Conservation (phyloP, 2,888 invertebrate species). For the Pimpla rufipes region DNA sequence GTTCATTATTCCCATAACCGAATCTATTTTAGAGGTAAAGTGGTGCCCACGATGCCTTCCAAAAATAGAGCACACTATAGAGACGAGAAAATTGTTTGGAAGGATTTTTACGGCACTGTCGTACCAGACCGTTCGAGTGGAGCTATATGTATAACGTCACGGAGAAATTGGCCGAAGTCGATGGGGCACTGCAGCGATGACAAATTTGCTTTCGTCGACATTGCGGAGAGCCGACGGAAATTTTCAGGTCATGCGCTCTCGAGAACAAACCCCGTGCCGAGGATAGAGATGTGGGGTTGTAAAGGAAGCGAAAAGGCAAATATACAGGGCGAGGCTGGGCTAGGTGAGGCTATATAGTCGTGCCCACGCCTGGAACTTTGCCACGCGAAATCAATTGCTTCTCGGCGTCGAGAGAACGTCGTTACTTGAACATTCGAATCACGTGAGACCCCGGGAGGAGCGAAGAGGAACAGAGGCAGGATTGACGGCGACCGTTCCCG, state of each 20-base stretch:
- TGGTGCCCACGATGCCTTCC: conserved; percentile 7
- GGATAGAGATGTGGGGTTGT: conserved; percentile 45
- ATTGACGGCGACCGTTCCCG: conserved; percentile 63
- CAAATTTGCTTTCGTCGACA: conserved; percentile 77
- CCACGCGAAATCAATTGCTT: conserved; percentile 78
- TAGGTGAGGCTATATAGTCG: conserved; percentile 41
- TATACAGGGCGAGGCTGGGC: conserved; percentile 26
- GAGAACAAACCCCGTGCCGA: conserved; percentile 60
- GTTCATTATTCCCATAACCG: not conserved
- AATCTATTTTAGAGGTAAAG: conserved; percentile 20
- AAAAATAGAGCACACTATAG: conserved; percentile 60
- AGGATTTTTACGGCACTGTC: conserved; percentile 49
- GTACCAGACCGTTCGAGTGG: conserved; percentile 60
- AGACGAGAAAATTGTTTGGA: conserved; percentile 63
- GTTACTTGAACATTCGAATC: conserved; percentile 75
- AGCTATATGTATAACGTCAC: conserved; percentile 49
- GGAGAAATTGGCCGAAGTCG: conserved; percentile 59
- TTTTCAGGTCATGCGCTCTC: conserved; percentile 62
- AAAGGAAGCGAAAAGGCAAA: conserved; percentile 33
- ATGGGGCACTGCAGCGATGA: conserved; percentile 71
- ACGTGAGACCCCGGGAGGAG: conserved; percentile 67
- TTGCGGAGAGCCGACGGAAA: conserved; percentile 64
- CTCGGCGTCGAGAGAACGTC: conserved; percentile 75
- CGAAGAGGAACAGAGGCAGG: conserved; percentile 40
- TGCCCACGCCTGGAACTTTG: conserved; percentile 75